phyloP scores from a whole-genome alignment of 2,888 invertebrate species.

The Drosophila quinaria region DNA sequence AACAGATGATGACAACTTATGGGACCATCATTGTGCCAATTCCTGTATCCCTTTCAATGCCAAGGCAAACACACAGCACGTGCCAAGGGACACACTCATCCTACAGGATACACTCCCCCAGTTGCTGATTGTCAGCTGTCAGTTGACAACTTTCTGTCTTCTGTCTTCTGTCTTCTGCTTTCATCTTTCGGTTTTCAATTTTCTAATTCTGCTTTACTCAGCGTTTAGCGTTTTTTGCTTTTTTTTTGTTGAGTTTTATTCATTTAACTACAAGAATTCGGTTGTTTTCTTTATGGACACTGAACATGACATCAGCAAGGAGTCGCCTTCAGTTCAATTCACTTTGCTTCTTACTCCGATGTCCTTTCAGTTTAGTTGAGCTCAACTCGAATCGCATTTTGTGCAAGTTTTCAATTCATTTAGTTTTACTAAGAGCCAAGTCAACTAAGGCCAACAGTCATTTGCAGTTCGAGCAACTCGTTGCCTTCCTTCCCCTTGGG shows the following conservation, averaged over 20 bases:
- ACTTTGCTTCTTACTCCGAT: constrained; percentile 14
- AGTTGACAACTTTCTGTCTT: constrained; percentile 54
- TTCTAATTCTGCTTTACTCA: constrained; percentile 34
- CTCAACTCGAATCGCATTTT: constrained; percentile 52
- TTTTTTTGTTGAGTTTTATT: constrained; percentile 6
- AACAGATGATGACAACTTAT: constrained; percentile 27
- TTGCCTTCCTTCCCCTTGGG: constrained; percentile 9
- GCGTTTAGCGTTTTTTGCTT: constrained; percentile 19
- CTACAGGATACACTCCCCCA: not conserved
- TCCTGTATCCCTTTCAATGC: constrained; percentile 48
- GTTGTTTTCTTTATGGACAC: constrained; percentile 53
- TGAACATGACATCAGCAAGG: constrained; percentile 71
- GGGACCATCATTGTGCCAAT: constrained; percentile 2
- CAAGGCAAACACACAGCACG: constrained; percentile 57
- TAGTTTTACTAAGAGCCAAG: constrained; percentile 69
- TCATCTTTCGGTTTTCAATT: constrained; percentile 62
- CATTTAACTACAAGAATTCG: constrained; percentile 38
- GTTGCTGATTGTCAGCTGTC: constrained; percentile 45
- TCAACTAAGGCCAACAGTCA: constrained; percentile 56
- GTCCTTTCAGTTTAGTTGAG: constrained; percentile 54
- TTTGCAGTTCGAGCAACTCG: constrained; percentile 78
- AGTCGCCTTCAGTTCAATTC: constrained; percentile 29
- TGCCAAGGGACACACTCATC: constrained; percentile 45
- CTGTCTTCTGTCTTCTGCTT: constrained; percentile 12
- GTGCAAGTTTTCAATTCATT: constrained; percentile 80